These are phyloP conservation scores for Drosophila paranaensis DNA, from an alignment of 2,888 invertebrate genomes.

Conservation along the genomic window DNA sequence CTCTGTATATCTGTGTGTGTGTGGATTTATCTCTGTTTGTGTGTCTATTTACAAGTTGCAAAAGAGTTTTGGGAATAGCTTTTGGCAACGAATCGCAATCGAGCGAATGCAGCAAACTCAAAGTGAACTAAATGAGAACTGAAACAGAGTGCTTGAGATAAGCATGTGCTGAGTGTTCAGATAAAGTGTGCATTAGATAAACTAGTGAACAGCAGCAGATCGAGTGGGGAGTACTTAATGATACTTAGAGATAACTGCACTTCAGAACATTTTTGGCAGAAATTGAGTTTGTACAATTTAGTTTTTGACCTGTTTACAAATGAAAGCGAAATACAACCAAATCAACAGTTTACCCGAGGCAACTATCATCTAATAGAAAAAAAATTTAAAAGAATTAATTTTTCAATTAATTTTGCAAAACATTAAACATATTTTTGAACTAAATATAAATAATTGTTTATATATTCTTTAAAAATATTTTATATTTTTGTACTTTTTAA, in stretches of 20 bases:
- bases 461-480: background rate
- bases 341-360: too few species aligned
- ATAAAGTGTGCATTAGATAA: background rate
- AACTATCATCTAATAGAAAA: too few species aligned
- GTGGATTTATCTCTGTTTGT: slow-evolving; percentile 6
- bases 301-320: too few species aligned
- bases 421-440: too few species aligned
- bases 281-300: too few species aligned
- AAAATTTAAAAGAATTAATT: background rate
- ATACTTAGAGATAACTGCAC: background rate
- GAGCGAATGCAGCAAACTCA: slow-evolving; percentile 11
- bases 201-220: background rate
- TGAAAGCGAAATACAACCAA: too few species aligned
- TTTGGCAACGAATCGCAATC: slow-evolving; percentile 14
- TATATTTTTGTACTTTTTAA: too few species aligned
- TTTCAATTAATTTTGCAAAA: background rate
- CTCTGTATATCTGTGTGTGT: background rate
- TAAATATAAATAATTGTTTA: too few species aligned
- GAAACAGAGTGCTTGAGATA: slow-evolving; percentile 4
- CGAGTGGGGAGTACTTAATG: background rate
- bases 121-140: slow-evolving; percentile 6
- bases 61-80: slow-evolving; percentile 47
- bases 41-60: slow-evolving; percentile 12
- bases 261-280: too few species aligned
- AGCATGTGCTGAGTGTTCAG: background rate